These are phyloP conservation scores for Coregonus ussuriensis DNA, from an alignment of 2,797 vertebrate species.

Conservation along the genomic window DNA sequence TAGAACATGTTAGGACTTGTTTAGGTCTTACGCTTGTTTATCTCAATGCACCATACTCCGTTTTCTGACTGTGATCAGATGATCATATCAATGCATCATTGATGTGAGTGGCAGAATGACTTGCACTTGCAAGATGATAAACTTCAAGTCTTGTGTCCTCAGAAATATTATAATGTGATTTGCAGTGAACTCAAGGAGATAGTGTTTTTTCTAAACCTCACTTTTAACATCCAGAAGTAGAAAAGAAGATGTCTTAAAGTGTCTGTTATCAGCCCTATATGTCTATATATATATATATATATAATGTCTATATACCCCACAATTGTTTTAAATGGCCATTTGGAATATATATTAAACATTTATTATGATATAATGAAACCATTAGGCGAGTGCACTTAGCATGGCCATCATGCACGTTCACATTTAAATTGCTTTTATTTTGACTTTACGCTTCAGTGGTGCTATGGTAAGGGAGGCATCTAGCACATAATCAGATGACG, in stretches of 20 bases:
- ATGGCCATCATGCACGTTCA: constrained; percentile 70
- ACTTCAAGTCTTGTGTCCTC: background rate
- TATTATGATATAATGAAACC: constrained; percentile 77
- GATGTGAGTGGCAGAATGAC: background rate
- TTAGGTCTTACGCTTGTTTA: background rate
- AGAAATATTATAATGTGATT: background rate
- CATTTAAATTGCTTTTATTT: constrained; percentile 77
- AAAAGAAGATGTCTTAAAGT: background rate
- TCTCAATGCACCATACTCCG: background rate
- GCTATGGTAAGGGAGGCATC: constrained; percentile 69
- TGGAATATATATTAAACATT: constrained; percentile 70
- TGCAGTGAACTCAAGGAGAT: background rate
- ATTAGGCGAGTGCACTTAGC: constrained; percentile 71
- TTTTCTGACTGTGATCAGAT: background rate
- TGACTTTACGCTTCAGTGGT: constrained; percentile 71
- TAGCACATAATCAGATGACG: constrained; percentile 70
- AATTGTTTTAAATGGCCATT: constrained; percentile 66
- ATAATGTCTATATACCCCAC: constrained; percentile 33
- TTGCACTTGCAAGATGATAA: background rate
- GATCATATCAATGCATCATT: background rate
- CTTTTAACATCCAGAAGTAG: background rate
- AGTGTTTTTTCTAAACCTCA: background rate
- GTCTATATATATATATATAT: background rate
- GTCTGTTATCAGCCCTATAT: constrained; percentile 37
- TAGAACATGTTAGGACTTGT: constrained; percentile 16